Conservation (phyloP, 2,888 invertebrate genomes). For the Nipponacmea schrenckii region DNA sequence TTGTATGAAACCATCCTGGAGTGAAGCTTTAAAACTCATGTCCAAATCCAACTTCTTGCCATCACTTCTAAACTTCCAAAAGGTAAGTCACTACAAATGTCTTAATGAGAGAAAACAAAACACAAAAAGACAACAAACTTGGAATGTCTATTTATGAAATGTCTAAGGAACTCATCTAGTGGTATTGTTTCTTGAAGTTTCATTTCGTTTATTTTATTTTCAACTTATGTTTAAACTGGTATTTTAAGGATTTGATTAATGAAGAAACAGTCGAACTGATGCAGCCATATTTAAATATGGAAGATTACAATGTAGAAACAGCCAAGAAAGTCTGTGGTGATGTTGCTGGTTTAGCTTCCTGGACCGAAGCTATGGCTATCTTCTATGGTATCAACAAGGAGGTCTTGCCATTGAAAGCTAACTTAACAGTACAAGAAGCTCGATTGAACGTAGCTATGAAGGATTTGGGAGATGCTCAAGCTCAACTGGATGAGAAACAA, state of each 20-base stretch:
- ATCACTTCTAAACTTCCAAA: conserved; percentile 66
- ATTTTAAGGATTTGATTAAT: conserved; percentile 76
- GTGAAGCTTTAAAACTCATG: conserved; percentile 97
- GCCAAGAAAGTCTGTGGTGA: conserved; percentile 96
- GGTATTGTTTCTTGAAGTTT: too few species aligned
- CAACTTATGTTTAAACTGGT: not conserved
- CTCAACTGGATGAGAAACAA: conserved; percentile 51
- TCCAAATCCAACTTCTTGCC: conserved; percentile 86
- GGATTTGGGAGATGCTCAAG: conserved; percentile 49
- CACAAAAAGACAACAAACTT: too few species aligned
- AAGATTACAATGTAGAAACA: conserved; percentile 96
- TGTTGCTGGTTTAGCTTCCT: conserved; percentile 92
- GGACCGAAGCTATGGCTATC: conserved; percentile 84
- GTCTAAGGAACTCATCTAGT: too few species aligned
- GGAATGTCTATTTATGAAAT: too few species aligned
- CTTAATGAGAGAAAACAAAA: too few species aligned
- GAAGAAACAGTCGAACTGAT: conserved; percentile 96
- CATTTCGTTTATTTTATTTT: not conserved
- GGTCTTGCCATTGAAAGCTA: conserved; percentile 85
- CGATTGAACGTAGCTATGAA: conserved; percentile 58
- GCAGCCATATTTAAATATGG: conserved; percentile 88
- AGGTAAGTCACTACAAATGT: conserved; percentile 46
- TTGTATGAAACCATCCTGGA: conserved; percentile 95
- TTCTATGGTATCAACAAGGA: conserved; percentile 97
- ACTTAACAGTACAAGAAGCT: conserved; percentile 61